These are phyloP conservation scores for Nephrocerus scutellatus DNA, from an alignment of 2,888 invertebrate species.

Conservation along the genomic window DNA sequence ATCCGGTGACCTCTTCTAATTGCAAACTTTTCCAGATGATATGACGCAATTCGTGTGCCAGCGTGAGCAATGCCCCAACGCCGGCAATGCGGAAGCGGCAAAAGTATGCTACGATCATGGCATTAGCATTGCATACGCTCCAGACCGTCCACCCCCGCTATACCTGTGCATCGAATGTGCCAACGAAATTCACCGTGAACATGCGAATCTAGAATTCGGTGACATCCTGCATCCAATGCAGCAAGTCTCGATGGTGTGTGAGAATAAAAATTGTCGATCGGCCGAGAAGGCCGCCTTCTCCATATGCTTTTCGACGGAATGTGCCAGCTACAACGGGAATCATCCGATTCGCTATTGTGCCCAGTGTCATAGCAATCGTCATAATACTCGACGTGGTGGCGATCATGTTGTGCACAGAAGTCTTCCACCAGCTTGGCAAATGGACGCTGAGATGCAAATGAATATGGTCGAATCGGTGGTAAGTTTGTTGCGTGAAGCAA, in stretches of 20 bases:
- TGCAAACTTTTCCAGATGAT: slow-evolving; percentile 52
- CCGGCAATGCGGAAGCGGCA: slow-evolving; percentile 77
- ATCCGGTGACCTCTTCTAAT: not conserved
- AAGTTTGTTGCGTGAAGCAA: slow-evolving; percentile 86
- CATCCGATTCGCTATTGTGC: slow-evolving; percentile 91
- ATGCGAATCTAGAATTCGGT: slow-evolving; percentile 76
- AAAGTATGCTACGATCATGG: slow-evolving; percentile 93
- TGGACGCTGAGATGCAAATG: slow-evolving; percentile 85
- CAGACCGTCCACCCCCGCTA: slow-evolving; percentile 86
- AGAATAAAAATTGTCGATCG: slow-evolving; percentile 95
- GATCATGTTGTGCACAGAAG: slow-evolving; percentile 88
- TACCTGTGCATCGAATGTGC: slow-evolving; percentile 96
- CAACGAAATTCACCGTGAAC: slow-evolving; percentile 81
- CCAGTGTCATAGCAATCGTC: slow-evolving; percentile 82
- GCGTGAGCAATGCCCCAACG: slow-evolving; percentile 83
- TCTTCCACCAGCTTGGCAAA: slow-evolving; percentile 78
- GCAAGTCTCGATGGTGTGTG: slow-evolving; percentile 90
- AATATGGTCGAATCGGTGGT: slow-evolving; percentile 93
- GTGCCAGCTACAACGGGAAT: slow-evolving; percentile 92
- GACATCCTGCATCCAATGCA: slow-evolving; percentile 89
- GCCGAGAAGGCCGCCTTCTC: slow-evolving; percentile 86
- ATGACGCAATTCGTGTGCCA: slow-evolving; percentile 79
- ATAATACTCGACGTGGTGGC: slow-evolving; percentile 77
- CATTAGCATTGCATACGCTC: slow-evolving; percentile 78
- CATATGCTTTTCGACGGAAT: slow-evolving; percentile 95